Percentiles rank a stretch among this genome's conserved stretches.
Conservation (phyloP, 2,888 invertebrate genomes). For the Nematopogon swammerdamellus region DNA sequence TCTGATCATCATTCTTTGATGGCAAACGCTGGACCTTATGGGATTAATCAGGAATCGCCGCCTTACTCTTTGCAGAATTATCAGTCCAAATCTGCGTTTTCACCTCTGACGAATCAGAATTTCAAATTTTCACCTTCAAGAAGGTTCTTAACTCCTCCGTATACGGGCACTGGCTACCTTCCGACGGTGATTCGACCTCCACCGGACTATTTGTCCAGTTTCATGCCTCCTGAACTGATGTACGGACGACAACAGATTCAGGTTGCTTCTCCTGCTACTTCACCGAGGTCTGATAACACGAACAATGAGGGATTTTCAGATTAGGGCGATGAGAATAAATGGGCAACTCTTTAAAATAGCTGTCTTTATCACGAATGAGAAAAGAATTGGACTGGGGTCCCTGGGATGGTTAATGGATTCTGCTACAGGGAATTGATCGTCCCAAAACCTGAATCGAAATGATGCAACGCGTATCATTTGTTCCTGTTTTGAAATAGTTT, state of each 20-base stretch:
- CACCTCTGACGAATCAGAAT: constrained; percentile 62
- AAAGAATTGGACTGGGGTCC: too few relatives aligned
- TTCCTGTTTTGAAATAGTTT: too few relatives aligned
- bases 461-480: too few relatives aligned
- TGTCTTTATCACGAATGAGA: too few relatives aligned
- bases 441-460: too few relatives aligned
- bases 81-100: constrained; percentile 72
- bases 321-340: constrained; percentile 26
- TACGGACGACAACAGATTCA: constrained; percentile 39
- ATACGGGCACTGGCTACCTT: constrained; percentile 78
- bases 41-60: constrained; percentile 38
- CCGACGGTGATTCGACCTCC: constrained; percentile 69
- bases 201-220: constrained; percentile 45
- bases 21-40: constrained; percentile 23
- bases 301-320: constrained; percentile 51
- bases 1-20: constrained; percentile 14
- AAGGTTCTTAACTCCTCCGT: constrained; percentile 77
- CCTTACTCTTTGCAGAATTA: constrained; percentile 42
- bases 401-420: too few relatives aligned
- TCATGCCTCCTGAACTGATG: constrained; percentile 45
- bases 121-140: constrained; percentile 68
- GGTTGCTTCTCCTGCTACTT: constrained; percentile 46
- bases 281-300: constrained; percentile 48
- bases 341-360: too few relatives aligned
- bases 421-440: too few relatives aligned